These are phyloP conservation scores for Sclerodermus sp. DNA, from an alignment of 2,888 invertebrate species.

Conservation along the genomic window DNA sequence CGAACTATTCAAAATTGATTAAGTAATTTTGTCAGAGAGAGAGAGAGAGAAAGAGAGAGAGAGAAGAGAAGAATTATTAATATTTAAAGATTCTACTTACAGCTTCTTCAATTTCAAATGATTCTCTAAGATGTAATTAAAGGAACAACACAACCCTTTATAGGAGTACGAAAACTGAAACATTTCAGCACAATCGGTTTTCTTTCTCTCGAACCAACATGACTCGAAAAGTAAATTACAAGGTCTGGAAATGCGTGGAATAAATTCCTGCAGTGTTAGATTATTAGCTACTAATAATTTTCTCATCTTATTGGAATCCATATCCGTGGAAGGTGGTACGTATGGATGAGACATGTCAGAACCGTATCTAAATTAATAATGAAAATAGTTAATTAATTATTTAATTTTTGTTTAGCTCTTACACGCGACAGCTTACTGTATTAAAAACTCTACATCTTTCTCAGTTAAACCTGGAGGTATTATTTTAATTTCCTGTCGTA, in stretches of 20 bases:
- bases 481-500: too few species aligned
- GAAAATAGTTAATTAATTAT: background rate
- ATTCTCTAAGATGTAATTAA: conserved; percentile 43
- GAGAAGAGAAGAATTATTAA: too few species aligned
- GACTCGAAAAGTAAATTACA: conserved; percentile 48
- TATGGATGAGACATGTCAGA: conserved; percentile 9
- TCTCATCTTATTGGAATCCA: conserved; percentile 21
- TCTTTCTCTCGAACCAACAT: conserved; percentile 46
- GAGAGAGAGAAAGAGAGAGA: too few species aligned
- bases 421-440: conserved; percentile 18
- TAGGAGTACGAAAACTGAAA: conserved; percentile 41
- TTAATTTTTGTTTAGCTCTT: background rate
- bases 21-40: too few species aligned
- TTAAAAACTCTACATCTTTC: conserved; percentile 14
- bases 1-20: too few species aligned
- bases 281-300: conserved; percentile 38
- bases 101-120: background rate
- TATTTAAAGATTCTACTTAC: background rate
- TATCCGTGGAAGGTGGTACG: background rate
- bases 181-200: conserved; percentile 36
- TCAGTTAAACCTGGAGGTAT: conserved; percentile 30
- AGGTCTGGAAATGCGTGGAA: conserved; percentile 34
- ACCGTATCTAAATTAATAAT: conserved; percentile 19
- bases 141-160: conserved; percentile 54
- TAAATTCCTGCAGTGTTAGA: conserved; percentile 25